A percentile compares a stretch with the other conserved stretches of the same genome.
These are phyloP conservation scores for Orchestes rusci DNA, from an alignment of 2,888 invertebrate species.

Conservation along the genomic window DNA sequence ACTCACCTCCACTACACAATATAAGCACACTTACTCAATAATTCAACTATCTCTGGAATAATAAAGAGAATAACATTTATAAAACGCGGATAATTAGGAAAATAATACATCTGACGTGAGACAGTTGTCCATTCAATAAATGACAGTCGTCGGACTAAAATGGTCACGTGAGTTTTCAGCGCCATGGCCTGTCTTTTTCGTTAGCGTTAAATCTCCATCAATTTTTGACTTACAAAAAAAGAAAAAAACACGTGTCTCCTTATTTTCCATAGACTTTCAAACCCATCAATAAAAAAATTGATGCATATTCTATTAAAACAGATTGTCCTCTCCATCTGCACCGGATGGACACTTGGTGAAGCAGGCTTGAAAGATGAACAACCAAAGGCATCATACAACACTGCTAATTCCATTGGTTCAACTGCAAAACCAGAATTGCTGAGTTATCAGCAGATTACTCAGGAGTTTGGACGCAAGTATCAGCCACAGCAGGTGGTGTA, in stretches of 20 bases:
- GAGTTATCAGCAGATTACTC: conserved; percentile 22
- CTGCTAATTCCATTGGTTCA: conserved; percentile 19
- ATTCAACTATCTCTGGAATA: too few relatives aligned
- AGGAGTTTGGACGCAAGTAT: conserved; percentile 25
- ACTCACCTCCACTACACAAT: too few relatives aligned
- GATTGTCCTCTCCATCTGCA: conserved; percentile 24
- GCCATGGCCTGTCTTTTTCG: too few relatives aligned
- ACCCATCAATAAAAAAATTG: too few relatives aligned
- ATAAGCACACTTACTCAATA: too few relatives aligned
- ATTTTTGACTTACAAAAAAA: too few relatives aligned
- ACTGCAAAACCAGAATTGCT: conserved; percentile 26
- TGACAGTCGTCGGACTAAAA: neutral
- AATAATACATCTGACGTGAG: too few relatives aligned
- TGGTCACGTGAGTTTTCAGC: neutral
- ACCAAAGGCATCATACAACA: conserved; percentile 22
- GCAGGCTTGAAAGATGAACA: conserved; percentile 19
- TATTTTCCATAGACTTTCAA: neutral
- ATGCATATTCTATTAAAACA: too few relatives aligned
- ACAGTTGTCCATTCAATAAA: too few relatives aligned
- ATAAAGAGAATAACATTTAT: too few relatives aligned
- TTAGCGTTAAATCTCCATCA: neutral
- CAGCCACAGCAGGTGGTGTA: conserved; percentile 27
- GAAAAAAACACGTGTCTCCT: too few relatives aligned
- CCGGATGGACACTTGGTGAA: conserved; percentile 18
- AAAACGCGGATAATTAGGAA: too few relatives aligned